Conservation (phyloP, 2,113 vertebrate species). For the Pelusios castaneus region DNA sequence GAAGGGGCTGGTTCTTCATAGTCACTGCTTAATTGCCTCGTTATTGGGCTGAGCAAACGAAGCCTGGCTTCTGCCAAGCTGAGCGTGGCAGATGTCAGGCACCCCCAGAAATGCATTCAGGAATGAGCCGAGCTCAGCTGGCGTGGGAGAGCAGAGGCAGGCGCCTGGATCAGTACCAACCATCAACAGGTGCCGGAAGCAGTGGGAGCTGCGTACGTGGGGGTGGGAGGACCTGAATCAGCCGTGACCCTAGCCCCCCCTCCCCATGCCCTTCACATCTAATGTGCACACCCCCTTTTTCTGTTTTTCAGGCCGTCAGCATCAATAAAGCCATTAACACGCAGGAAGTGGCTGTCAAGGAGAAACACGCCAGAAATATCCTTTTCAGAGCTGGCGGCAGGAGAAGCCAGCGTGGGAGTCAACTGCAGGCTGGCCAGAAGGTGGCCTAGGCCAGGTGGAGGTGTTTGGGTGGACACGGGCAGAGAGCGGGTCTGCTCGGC, state of each 20-base stretch:
- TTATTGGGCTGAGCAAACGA: constrained; percentile 66
- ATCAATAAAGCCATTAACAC: constrained; percentile 99
- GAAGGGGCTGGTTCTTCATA: constrained; percentile 53
- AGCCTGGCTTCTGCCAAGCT: constrained; percentile 70
- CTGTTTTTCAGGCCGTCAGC: constrained; percentile 92
- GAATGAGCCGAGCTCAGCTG: constrained; percentile 62
- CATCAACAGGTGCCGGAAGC: constrained; percentile 19
- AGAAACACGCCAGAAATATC: constrained; percentile 99
- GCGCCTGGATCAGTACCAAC: constrained; percentile 37
- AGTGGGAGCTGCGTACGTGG: fast-evolving
- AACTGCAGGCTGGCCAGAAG: background rate
- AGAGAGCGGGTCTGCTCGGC: background rate
- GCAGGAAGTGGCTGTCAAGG: constrained; percentile 98
- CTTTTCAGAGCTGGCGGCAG: constrained; percentile 74
- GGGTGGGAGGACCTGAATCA: background rate
- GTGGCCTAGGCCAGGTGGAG: background rate
- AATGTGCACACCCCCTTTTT: constrained; percentile 3
- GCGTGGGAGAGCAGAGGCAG: background rate
- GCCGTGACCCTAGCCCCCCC: background rate
- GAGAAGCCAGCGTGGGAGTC: constrained; percentile 7
- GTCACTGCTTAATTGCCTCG: constrained; percentile 31
- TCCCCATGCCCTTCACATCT: background rate
- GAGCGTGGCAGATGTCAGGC: constrained; percentile 63
- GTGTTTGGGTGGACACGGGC: background rate
- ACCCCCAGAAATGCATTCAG: constrained; percentile 58